Base-by-base conservation (phyloP, 1,140 invertebrate species). In the Drosophila kurseongensis region DNA sequence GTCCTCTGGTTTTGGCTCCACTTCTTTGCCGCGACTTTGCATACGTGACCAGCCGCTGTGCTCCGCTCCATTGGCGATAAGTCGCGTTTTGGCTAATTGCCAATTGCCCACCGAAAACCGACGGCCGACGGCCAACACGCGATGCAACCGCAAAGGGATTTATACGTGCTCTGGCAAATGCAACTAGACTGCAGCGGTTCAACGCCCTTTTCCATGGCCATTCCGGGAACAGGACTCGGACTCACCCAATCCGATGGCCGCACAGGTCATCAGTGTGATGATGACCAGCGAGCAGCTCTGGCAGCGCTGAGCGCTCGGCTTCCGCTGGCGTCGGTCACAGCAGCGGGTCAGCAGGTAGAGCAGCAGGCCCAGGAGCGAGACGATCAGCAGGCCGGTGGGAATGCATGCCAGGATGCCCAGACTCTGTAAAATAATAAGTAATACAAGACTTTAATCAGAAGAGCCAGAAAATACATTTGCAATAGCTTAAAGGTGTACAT, bases 291-390 rank as follows among this genome's bases (percentile, higher is more conserved):
- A 93, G 41, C 93, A 96, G 93, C 96, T 96, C 75, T 96, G 94
- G 82, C 96, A 95, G 60, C 95, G 94, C 90, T 97, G 95, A 77
- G 95, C 95, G 80, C 94, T 95, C 76, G 95, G 94, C 68, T 96
- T 95, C 66, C 97, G 95, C 74, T 96, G 96, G 92, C 97, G 97
- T 80, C 96, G 94, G 93, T 98, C 97, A 94, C 97, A 98, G 93
- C 98, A 99, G 93, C 97, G 95, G 73, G 97, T 97, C 90, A 98
- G 95, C 80, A 98, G 94, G 93, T 98, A 98, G 68, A 98, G 96
- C 76, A 98, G 94, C 75, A 98, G 94, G 41, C 98, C 95, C 68
- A 98, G 94, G 60, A 98, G 94, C 5, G 97, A 97, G 29, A 98
- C 93, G 80, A 98, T 97, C 75, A 98, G 94, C 95, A 97, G 97